Conservation (phyloP, 2,888 invertebrate species). For the Dynastes tityus region DNA sequence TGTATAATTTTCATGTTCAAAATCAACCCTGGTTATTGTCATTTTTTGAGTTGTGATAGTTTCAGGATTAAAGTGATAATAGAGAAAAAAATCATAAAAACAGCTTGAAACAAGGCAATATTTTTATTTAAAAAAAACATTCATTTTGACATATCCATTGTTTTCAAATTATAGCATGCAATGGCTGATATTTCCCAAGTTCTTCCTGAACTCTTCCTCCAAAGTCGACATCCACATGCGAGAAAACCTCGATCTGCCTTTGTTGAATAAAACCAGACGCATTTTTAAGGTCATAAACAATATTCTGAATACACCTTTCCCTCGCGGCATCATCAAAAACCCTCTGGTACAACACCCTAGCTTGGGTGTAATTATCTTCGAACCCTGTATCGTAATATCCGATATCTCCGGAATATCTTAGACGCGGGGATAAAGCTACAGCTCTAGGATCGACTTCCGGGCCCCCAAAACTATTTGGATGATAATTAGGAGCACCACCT, state of each 20-base stretch:
- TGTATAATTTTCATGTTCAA: too few relatives aligned
- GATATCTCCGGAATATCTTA: conserved; percentile 81
- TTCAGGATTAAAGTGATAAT: too few relatives aligned
- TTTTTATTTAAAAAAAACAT: too few relatives aligned
- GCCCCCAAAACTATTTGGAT: conserved; percentile 95
- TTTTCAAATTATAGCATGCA: conserved; percentile 27
- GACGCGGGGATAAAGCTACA: conserved; percentile 74
- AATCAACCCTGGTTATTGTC: too few relatives aligned
- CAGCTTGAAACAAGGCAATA: too few relatives aligned
- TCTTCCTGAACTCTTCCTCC: conserved; percentile 79
- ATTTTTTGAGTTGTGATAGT: too few relatives aligned
- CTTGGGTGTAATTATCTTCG: conserved; percentile 94
- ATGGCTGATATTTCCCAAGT: conserved; percentile 38
- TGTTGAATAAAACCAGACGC: conserved; percentile 91
- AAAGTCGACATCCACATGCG: conserved; percentile 85
- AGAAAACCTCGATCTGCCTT: conserved; percentile 87
- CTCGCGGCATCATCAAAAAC: conserved; percentile 84
- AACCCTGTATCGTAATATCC: conserved; percentile 82
- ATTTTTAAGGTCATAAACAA: conserved; percentile 83
- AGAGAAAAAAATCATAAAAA: too few relatives aligned
- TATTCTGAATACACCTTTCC: conserved; percentile 83
- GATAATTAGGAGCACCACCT: conserved; percentile 95
- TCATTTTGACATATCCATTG: not conserved
- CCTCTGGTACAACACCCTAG: conserved; percentile 84
- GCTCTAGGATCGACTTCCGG: conserved; percentile 83